These are phyloP conservation scores for Brachymystax lenok DNA, from an alignment of 2,797 vertebrate genomes.

Conservation along the genomic window DNA sequence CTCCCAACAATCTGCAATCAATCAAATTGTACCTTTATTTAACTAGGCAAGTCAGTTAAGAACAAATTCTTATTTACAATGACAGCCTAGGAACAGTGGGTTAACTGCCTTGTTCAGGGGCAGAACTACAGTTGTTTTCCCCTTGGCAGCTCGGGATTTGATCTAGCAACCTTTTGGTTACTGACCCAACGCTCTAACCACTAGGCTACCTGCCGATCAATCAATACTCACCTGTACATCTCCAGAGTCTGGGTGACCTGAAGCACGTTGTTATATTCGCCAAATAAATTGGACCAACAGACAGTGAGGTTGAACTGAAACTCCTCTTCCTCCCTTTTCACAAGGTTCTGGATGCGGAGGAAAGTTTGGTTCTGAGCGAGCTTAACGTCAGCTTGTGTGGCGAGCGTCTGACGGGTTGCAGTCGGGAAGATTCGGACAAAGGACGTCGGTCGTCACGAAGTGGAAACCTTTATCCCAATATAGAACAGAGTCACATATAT, in stretches of 20 bases:
- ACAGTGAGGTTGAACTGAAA: constrained; percentile 59
- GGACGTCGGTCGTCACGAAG: constrained; percentile 58
- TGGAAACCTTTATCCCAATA: constrained; percentile 43
- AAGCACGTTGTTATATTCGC: constrained; percentile 66
- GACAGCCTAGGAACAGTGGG: too few relatives aligned
- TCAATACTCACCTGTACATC: constrained; percentile 64
- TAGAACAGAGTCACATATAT: neutral
- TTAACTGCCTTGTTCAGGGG: too few relatives aligned
- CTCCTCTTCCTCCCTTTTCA: neutral
- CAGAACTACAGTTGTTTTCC: too few relatives aligned
- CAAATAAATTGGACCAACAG: constrained; percentile 67
- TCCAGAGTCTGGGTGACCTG: constrained; percentile 71
- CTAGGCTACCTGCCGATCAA: neutral
- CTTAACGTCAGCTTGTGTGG: neutral
- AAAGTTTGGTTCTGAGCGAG: neutral
- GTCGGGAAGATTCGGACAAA: constrained; percentile 57
- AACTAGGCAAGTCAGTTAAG: too few relatives aligned
- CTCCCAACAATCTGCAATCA: constrained; percentile 57
- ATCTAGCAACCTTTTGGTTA: too few relatives aligned
- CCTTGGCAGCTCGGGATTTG: too few relatives aligned
- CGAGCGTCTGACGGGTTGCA: constrained; percentile 40
- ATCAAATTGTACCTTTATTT: too few relatives aligned
- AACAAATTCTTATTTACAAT: too few relatives aligned
- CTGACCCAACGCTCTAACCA: too few relatives aligned
- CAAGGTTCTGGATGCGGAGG: constrained; percentile 55